A percentile compares a stretch with the other conserved stretches of the same genome.
phyloP scores from a whole-genome alignment of 1,140 invertebrate genomes.

The Cephus cinctus region DNA sequence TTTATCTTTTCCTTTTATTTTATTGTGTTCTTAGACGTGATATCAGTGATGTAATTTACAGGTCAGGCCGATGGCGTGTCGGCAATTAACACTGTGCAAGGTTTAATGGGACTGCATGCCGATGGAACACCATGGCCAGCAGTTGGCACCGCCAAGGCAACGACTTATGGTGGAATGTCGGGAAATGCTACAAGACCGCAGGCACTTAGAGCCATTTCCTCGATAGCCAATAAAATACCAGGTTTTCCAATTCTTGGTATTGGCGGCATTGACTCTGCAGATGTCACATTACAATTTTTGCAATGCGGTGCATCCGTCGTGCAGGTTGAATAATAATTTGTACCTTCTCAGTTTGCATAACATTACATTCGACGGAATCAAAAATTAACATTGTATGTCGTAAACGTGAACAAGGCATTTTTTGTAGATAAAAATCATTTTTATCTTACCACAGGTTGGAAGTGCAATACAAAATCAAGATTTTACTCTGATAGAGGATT shows the following conservation, averaged over 20 bases:
- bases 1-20: background rate
- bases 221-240: slow-evolving; percentile 79
- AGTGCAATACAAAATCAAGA: slow-evolving; percentile 99
- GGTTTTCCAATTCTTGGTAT: slow-evolving; percentile 93
- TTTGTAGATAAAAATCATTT: background rate
- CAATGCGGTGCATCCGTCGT: slow-evolving; percentile 87
- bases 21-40: no score
- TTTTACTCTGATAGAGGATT: slow-evolving; percentile 93
- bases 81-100: slow-evolving; percentile 95
- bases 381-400: slow-evolving; percentile 3
- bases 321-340: slow-evolving; percentile 63
- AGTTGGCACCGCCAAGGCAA: slow-evolving; percentile 76
- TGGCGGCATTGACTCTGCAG: slow-evolving; percentile 95
- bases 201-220: slow-evolving; percentile 85
- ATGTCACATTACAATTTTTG: slow-evolving; percentile 89
- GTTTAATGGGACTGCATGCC: slow-evolving; percentile 83
- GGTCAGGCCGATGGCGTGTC: slow-evolving; percentile 92
- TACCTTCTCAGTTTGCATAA: slow-evolving; percentile 1
- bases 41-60: slow-evolving; percentile 35
- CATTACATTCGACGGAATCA: slow-evolving; percentile 1
- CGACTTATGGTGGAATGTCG: slow-evolving; percentile 95
- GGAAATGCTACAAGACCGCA: slow-evolving; percentile 95
- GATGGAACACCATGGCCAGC: slow-evolving; percentile 88
- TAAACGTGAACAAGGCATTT: slow-evolving; percentile 2
- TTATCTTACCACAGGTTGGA: slow-evolving; percentile 73